A percentile compares a stretch with the other conserved stretches of the same genome.
These are phyloP conservation scores for Bombyx mandarina DNA, from an alignment of 1,140 invertebrate species.

Conservation along the genomic window DNA sequence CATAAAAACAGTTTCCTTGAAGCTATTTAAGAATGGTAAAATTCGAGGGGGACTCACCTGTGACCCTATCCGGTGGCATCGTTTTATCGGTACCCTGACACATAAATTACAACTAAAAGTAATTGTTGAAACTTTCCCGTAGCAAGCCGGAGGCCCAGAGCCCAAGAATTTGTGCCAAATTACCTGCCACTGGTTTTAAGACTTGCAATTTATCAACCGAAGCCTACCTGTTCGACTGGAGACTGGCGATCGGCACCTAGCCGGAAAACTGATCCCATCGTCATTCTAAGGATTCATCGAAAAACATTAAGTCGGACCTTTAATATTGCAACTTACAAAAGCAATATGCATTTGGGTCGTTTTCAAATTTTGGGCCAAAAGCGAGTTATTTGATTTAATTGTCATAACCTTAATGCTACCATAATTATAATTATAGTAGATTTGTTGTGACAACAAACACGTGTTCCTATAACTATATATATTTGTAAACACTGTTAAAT, in stretches of 20 bases:
- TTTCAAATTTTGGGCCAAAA: too few species aligned
- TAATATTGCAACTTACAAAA: slow-evolving; percentile 11
- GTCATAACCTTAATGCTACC: too few species aligned
- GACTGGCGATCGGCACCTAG: slow-evolving; percentile 21
- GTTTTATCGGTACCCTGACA: slow-evolving; percentile 43
- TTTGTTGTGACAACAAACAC: too few species aligned
- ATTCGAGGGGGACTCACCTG: slow-evolving; percentile 36
- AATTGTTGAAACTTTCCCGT: slow-evolving; percentile 58
- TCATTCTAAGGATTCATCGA: slow-evolving; percentile 29
- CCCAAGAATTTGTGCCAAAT: slow-evolving; percentile 52
- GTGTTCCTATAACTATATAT: too few species aligned
- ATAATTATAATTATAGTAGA: neutral
- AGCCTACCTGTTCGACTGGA: slow-evolving; percentile 34
- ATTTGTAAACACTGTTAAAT: too few species aligned
- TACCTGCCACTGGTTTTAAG: slow-evolving; percentile 61
- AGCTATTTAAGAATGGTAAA: slow-evolving; percentile 22
- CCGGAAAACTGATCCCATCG: slow-evolving; percentile 37
- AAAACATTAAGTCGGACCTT: slow-evolving; percentile 16
- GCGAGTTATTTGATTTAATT: too few species aligned
- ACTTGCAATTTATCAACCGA: slow-evolving; percentile 59
- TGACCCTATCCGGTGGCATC: slow-evolving; percentile 29
- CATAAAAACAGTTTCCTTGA: slow-evolving; percentile 8
- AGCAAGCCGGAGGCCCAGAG: slow-evolving; percentile 31
- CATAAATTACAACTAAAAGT: slow-evolving; percentile 63
- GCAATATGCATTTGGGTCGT: slow-evolving; percentile 14